Evolutionary conservation across 2,888 invertebrate genomes (phyloP).

Genomic region (Nemotelus pantherinus): DNA sequence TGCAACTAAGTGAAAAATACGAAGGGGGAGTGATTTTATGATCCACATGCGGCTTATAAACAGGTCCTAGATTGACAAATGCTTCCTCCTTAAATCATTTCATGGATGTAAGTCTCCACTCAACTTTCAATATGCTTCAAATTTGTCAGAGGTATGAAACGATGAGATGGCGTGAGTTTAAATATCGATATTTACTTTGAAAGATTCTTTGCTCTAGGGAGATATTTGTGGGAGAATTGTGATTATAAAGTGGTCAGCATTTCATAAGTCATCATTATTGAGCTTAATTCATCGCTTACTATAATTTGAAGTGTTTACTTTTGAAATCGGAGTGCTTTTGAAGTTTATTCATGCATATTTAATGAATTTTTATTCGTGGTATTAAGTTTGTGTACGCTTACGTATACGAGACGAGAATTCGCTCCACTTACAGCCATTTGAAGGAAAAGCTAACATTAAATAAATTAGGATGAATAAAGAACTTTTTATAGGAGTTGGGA

Average conservation of each 20-base stretch:
- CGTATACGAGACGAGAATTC: too few relatives aligned
- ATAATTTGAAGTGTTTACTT: constrained; percentile 22
- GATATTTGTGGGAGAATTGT: neutral
- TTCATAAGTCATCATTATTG: neutral
- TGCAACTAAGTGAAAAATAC: constrained; percentile 42
- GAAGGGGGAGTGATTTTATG: constrained; percentile 23
- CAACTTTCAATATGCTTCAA: neutral
- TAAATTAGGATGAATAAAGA: too few relatives aligned
- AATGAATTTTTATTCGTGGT: too few relatives aligned
- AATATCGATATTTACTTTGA: neutral
- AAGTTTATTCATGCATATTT: neutral
- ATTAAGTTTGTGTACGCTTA: too few relatives aligned
- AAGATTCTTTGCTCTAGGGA: neutral
- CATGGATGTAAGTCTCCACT: neutral
- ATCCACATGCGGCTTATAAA: constrained; percentile 13
- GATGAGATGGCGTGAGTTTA: neutral
- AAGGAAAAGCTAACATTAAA: too few relatives aligned
- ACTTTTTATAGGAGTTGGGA: too few relatives aligned
- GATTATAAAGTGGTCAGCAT: neutral
- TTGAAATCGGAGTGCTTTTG: neutral
- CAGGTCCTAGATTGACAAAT: constrained; percentile 25
- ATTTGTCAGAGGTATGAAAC: neutral
- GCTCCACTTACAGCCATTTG: too few relatives aligned
- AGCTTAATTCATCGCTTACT: neutral
- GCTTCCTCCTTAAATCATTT: neutral